Evolutionary conservation across 2,888 invertebrate genomes (phyloP).

Genomic region (Amphimallon solstitiale): DNA sequence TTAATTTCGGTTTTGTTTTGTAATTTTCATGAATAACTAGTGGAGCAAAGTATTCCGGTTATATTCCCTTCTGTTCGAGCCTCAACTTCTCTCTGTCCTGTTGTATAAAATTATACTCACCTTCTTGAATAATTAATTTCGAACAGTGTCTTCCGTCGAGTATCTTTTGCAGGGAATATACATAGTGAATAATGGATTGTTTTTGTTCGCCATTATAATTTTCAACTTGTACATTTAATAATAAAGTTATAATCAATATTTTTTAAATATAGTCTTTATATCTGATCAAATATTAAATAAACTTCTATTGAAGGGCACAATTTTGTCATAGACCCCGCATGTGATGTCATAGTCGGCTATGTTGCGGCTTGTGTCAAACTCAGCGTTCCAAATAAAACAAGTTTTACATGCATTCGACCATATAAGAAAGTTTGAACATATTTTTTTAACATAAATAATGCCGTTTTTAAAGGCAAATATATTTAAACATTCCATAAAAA

Average conservation of each 20-base stretch:
- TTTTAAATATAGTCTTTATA: too few relatives aligned
- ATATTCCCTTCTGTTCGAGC: conserved; percentile 23
- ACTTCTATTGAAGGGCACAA: too few relatives aligned
- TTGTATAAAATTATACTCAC: conserved; percentile 28
- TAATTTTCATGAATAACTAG: conserved; percentile 26
- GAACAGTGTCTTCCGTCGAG: conserved; percentile 8
- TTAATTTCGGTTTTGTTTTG: conserved; percentile 34
- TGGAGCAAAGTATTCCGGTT: conserved; percentile 17
- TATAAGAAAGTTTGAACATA: too few relatives aligned
- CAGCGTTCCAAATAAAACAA: too few relatives aligned
- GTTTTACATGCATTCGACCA: too few relatives aligned
- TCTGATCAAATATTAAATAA: too few relatives aligned
- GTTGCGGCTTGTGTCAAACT: too few relatives aligned
- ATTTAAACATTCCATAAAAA: too few relatives aligned
- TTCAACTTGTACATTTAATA: conserved; percentile 10
- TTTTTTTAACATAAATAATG: too few relatives aligned
- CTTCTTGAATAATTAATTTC: conserved; percentile 28
- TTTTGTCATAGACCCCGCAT: too few relatives aligned
- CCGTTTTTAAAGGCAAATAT: too few relatives aligned
- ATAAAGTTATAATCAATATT: conserved; percentile 9
- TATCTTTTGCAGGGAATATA: neutral
- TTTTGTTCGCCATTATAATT: conserved; percentile 17
- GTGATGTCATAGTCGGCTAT: too few relatives aligned
- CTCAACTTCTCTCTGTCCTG: conserved; percentile 16
- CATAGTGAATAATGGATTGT: conserved; percentile 25